Percentiles rank a stretch among this genome's conserved stretches.
These are phyloP conservation scores for Myripristis murdjan DNA, from an alignment of 2,797 vertebrate genomes.

Conservation along the genomic window DNA sequence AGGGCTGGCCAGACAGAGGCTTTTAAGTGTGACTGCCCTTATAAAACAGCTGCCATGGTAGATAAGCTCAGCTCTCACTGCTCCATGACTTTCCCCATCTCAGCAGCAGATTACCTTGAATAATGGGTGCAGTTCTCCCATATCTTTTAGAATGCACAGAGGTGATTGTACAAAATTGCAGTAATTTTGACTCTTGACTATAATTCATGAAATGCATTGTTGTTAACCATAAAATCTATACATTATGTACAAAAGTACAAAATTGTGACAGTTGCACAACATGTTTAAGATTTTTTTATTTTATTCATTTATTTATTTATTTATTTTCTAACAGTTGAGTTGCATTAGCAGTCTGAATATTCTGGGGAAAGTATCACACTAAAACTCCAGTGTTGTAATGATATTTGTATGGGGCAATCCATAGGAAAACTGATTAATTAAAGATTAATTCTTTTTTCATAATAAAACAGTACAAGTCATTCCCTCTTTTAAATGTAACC, in stretches of 20 bases:
- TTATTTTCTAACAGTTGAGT: not conserved
- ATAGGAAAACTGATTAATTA: slow-evolving; percentile 64
- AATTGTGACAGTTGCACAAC: not conserved
- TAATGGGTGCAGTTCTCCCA: not conserved
- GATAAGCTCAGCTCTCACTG: slow-evolving; percentile 43
- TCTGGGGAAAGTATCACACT: not conserved
- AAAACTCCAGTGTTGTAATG: slow-evolving; percentile 37
- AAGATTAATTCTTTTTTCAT: slow-evolving; percentile 72
- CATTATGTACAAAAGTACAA: too few species aligned
- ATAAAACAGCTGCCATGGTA: slow-evolving; percentile 47
- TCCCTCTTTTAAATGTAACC: slow-evolving; percentile 52
- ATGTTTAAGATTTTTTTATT: not conserved
- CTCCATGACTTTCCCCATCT: slow-evolving; percentile 19
- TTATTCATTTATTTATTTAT: too few species aligned
- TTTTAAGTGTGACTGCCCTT: slow-evolving; percentile 35
- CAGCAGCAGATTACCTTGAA: slow-evolving; percentile 18
- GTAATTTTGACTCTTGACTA: too few species aligned
- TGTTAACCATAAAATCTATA: too few species aligned
- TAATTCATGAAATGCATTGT: too few species aligned
- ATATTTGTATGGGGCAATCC: slow-evolving; percentile 37
- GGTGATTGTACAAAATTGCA: too few species aligned
- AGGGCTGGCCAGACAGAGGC: slow-evolving; percentile 31
- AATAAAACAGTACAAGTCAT: slow-evolving; percentile 60
- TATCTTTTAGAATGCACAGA: too few species aligned
- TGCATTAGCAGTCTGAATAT: slow-evolving; percentile 1